Conservation (phyloP, 35 echinoderm and acorn worm genomes). For the Apostichopus parvimensis region DNA sequence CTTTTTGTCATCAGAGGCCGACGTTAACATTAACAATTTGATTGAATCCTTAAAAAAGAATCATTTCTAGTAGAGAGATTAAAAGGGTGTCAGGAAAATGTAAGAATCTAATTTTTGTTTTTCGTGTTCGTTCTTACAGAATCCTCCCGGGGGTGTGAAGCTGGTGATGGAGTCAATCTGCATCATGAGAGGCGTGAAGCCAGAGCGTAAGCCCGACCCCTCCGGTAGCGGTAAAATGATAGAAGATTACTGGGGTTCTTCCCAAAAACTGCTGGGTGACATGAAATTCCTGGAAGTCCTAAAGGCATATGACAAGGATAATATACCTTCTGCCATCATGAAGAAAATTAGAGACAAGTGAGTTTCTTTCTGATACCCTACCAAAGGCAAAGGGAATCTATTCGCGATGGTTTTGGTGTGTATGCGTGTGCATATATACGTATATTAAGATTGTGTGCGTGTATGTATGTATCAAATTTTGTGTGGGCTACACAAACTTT, state of each 20-base stretch:
- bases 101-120: too few relatives aligned
- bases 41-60: too few relatives aligned
- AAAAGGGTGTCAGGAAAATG: too few relatives aligned
- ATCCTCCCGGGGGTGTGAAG: conserved; percentile 89
- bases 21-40: too few relatives aligned
- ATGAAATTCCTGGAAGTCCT: conserved; percentile 97
- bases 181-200: conserved; percentile 89
- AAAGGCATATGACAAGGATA: conserved; percentile 92
- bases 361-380: not conserved
- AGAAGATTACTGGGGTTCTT: conserved; percentile 97
- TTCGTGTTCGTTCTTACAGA: conserved; percentile 33
- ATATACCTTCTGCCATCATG: conserved; percentile 82
- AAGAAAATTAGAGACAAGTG: conserved; percentile 97
- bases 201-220: conserved; percentile 94
- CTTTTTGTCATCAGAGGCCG: too few relatives aligned
- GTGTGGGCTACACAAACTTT: too few relatives aligned
- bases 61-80: too few relatives aligned
- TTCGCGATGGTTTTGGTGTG: too few relatives aligned
- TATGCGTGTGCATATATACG: too few relatives aligned
- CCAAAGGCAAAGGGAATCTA: too few relatives aligned
- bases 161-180: conserved; percentile 93
- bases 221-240: conserved; percentile 92
- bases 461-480: too few relatives aligned
- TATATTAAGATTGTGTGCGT: too few relatives aligned
- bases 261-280: conserved; percentile 92